Conservation (phyloP, 2,797 vertebrate genomes). For the Chiloscyllium punctatum region DNA sequence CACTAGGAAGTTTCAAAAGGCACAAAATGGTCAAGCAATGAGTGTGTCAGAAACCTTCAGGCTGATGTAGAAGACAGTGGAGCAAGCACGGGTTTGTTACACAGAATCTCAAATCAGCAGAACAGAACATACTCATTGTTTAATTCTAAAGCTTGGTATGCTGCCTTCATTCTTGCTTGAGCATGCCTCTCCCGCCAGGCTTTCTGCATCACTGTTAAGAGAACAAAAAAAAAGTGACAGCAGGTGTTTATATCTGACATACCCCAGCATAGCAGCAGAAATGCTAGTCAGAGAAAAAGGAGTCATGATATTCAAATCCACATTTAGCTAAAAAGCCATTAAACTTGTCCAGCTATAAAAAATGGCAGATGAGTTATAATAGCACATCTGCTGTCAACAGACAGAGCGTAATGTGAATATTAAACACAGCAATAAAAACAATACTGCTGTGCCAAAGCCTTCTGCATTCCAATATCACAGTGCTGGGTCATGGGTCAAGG, state of each 20-base stretch:
- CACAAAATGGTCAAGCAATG: not conserved
- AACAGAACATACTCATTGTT: constrained; percentile 84
- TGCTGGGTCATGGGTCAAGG: not conserved
- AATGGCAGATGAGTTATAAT: not conserved
- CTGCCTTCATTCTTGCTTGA: constrained; percentile 91
- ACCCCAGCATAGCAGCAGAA: not conserved
- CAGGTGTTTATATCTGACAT: not conserved
- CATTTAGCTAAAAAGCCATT: not conserved
- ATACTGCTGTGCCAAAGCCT: not conserved
- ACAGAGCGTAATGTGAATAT: not conserved
- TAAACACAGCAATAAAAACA: constrained; percentile 11
- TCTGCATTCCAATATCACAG: not conserved
- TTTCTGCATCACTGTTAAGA: constrained; percentile 89
- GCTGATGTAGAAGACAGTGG: not conserved
- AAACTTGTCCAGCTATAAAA: not conserved
- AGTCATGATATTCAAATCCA: not conserved
- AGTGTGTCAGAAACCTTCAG: not conserved
- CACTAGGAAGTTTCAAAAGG: not conserved
- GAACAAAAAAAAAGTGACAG: constrained; percentile 40
- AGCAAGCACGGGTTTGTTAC: not conserved
- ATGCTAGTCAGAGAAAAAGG: not conserved
- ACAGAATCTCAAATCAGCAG: not conserved
- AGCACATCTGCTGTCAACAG: not conserved
- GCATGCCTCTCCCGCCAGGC: constrained; percentile 97
- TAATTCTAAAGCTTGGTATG: constrained; percentile 89